These are phyloP conservation scores for Griposia aprilina DNA, from an alignment of 2,888 invertebrate genomes.

Conservation along the genomic window DNA sequence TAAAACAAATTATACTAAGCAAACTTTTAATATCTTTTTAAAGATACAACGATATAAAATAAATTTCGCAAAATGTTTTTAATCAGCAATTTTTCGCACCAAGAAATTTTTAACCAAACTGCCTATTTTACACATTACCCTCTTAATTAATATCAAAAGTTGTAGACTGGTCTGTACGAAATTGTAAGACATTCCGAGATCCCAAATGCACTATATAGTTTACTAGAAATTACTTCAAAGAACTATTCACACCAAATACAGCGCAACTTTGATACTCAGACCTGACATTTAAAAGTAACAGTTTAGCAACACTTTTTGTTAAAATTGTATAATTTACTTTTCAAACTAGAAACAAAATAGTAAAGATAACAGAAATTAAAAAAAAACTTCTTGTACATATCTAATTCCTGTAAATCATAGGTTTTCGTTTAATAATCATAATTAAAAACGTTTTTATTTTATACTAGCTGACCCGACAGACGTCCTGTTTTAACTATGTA, in stretches of 20 bases:
- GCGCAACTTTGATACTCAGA: conserved; percentile 43
- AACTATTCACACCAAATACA: conserved; percentile 38
- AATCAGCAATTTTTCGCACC: background rate
- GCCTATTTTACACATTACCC: background rate
- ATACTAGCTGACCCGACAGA: too few species aligned
- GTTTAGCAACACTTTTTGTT: background rate
- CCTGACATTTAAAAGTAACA: conserved; percentile 2
- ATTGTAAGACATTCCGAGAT: conserved; percentile 7
- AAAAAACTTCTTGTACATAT: background rate
- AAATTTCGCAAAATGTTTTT: background rate
- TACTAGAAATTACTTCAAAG: conserved; percentile 46
- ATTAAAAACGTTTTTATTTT: too few species aligned
- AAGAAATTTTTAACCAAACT: background rate
- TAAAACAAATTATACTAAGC: background rate
- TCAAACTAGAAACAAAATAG: background rate
- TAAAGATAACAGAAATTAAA: background rate
- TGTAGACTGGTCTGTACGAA: conserved; percentile 21
- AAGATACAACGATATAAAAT: background rate
- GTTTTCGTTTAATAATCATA: background rate
- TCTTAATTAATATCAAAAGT: background rate
- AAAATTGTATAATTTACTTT: background rate
- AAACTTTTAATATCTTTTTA: background rate
- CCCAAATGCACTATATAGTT: conserved; percentile 22
- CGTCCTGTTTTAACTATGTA: too few species aligned
- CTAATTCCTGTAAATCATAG: background rate